Evolutionary conservation across 1,140 invertebrate genomes (phyloP).

Genomic region (Rhynchophorus ferrugineus): DNA sequence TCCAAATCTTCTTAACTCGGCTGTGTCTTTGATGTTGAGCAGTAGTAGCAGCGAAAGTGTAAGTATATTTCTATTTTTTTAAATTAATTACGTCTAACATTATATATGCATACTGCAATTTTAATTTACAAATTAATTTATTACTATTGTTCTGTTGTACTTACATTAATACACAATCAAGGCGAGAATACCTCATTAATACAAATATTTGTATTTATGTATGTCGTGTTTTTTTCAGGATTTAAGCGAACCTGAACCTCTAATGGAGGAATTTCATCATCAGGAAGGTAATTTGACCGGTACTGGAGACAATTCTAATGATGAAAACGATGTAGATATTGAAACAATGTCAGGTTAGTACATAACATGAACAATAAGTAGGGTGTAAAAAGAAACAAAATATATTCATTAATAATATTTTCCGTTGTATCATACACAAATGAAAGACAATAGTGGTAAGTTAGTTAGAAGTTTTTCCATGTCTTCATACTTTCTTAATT

Average conservation of each 20-base stretch:
- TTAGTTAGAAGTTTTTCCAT: too few relatives aligned
- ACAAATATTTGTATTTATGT: too few relatives aligned
- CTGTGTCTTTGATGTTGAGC: constrained; percentile 37
- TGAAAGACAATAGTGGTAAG: background rate
- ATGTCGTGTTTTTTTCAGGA: too few relatives aligned
- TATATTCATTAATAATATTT: background rate
- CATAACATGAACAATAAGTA: too few relatives aligned
- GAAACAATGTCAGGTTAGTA: constrained; percentile 72
- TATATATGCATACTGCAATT: background rate
- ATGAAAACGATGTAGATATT: constrained; percentile 44
- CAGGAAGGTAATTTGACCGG: constrained; percentile 41
- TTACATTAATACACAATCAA: too few relatives aligned
- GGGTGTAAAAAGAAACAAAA: too few relatives aligned
- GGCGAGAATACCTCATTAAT: too few relatives aligned
- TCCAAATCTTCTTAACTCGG: constrained; percentile 38
- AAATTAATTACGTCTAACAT: background rate
- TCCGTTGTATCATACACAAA: background rate
- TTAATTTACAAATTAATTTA: too few relatives aligned
- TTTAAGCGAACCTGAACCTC: constrained; percentile 60
- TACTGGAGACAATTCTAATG: constrained; percentile 39
- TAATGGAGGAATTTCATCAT: constrained; percentile 48
- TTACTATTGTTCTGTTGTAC: too few relatives aligned
- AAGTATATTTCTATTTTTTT: constrained; percentile 10
- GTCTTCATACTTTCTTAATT: constrained; percentile 1
- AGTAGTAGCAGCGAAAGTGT: constrained; percentile 44